Evolutionary conservation across 2,797 vertebrate genomes (phyloP), one percentile per base, ranked within the genome.

Genomic region (Phoeniculus purpureus): DNA sequence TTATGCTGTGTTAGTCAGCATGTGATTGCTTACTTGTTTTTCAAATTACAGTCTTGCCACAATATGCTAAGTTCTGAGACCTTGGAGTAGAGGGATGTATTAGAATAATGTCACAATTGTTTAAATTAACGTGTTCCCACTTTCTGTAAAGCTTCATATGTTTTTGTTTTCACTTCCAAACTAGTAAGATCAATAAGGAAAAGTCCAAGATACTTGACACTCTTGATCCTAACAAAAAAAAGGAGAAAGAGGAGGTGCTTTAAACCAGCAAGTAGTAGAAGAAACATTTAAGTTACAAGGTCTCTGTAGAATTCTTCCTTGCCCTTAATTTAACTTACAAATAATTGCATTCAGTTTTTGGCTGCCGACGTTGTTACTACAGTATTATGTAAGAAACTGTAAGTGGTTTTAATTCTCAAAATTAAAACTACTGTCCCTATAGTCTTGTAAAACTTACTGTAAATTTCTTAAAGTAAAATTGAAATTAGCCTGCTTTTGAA

Each of bases 251-350:
- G 15, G 32, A 81, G 4, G 19, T 84, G 6, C 12, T 75, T 82
- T 54, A 73, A 81, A 31, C 76, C 81, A 80, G 32, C 22, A 78
- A 50, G 55, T 60, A 71, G 20, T 68, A 64, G 17, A 51, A 68
- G 27, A 65, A 92, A 27, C n/a, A 64, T 91, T 31, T 54, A 47
- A 79, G 17, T 90, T 76, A 54, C 43, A 34, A 25, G 20, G 29
- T 76, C 29, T 87, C 47, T 81, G 20, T 83, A 81, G 56, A 81
- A 73, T 91, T 92, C 37, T 95, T 82, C 27, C 11, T 51, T 87
- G 43, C n/a, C 31, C 47, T 72, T 87, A 20, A 70, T 90, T 95
- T 87, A 26, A 32, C 34, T 85, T 86, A 48, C 23, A 87, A 93
- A 72, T 91, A 37, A 51, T 47, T 81, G 23, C 62, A 67, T 54